These are phyloP conservation scores for Drosophila yakuba DNA, from an alignment of 1,140 invertebrate species.

Conservation along the genomic window DNA sequence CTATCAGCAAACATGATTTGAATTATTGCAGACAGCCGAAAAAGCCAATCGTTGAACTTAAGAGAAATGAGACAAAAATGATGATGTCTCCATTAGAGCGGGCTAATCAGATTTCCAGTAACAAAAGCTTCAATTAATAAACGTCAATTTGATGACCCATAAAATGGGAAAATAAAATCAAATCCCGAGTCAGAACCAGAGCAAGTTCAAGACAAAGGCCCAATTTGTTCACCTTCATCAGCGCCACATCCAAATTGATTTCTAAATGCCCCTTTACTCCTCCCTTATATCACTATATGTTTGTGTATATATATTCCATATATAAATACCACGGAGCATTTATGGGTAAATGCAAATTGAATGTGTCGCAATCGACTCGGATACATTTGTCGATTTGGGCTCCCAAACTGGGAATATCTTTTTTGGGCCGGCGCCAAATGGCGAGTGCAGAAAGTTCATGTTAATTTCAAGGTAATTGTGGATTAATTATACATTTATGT, in stretches of 20 bases:
- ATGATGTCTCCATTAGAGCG: slow-evolving; percentile 47
- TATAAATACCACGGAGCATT: slow-evolving; percentile 12
- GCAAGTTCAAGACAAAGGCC: slow-evolving; percentile 11
- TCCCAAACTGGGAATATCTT: slow-evolving; percentile 14
- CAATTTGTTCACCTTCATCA: slow-evolving; percentile 47
- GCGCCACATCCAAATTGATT: slow-evolving; percentile 55
- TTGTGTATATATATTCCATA: too few species aligned
- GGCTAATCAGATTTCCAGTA: slow-evolving; percentile 45
- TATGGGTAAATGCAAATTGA: slow-evolving; percentile 66
- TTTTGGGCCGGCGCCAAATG: slow-evolving; percentile 61
- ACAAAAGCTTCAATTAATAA: slow-evolving; percentile 42
- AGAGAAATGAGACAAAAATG: background rate
- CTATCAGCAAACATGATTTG: background rate
- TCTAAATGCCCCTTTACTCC: slow-evolving; percentile 41
- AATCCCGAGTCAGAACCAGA: slow-evolving; percentile 6
- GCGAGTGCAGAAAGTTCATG: slow-evolving; percentile 58
- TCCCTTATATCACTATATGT: background rate
- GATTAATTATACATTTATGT: slow-evolving; percentile 62
- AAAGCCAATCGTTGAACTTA: slow-evolving; percentile 33
- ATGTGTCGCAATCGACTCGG: slow-evolving; percentile 65
- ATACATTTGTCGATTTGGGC: slow-evolving; percentile 36
- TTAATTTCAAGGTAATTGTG: slow-evolving; percentile 76
- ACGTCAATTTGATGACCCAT: slow-evolving; percentile 65
- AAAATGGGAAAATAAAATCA: slow-evolving; percentile 14
- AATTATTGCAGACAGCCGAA: background rate